Evolutionary conservation across 2,888 invertebrate genomes (phyloP).

Genomic region (Heteromurus nitidus): DNA sequence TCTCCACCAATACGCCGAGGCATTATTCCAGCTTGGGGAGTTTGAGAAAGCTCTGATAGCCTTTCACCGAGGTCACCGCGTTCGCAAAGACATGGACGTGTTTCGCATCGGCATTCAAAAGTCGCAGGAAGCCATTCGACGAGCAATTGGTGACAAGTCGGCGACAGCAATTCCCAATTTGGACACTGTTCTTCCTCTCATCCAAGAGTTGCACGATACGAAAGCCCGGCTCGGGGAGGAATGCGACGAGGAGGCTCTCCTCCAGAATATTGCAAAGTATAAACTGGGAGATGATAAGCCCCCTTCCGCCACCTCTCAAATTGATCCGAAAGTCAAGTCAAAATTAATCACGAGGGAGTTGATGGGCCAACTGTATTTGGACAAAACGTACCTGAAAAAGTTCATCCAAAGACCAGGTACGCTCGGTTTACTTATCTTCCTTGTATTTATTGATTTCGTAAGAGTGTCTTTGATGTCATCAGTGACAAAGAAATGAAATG

Average conservation of each 20-base stretch:
- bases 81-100: constrained; percentile 70
- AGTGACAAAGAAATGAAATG: no score
- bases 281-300: constrained; percentile 45
- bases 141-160: constrained; percentile 71
- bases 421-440: no score
- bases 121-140: constrained; percentile 72
- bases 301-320: no score
- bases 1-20: constrained; percentile 71
- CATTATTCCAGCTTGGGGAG: constrained; percentile 72
- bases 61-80: constrained; percentile 70
- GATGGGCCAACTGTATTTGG: constrained; percentile 71
- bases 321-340: constrained; percentile 35
- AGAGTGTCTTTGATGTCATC: no score
- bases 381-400: constrained; percentile 72
- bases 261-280: constrained; percentile 43
- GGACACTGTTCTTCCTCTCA: constrained; percentile 70
- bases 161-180: constrained; percentile 70
- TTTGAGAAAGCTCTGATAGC: constrained; percentile 73
- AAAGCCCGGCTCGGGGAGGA: constrained; percentile 29
- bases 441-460: no score
- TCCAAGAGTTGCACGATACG: constrained; percentile 67
- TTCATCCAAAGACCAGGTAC: constrained; percentile 70
- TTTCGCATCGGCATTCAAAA: constrained; percentile 72
- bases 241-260: constrained; percentile 23
- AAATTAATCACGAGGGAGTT: constrained; percentile 70